Conservation (phyloP, 2,113 vertebrate genomes). For the Cathartes aura region DNA sequence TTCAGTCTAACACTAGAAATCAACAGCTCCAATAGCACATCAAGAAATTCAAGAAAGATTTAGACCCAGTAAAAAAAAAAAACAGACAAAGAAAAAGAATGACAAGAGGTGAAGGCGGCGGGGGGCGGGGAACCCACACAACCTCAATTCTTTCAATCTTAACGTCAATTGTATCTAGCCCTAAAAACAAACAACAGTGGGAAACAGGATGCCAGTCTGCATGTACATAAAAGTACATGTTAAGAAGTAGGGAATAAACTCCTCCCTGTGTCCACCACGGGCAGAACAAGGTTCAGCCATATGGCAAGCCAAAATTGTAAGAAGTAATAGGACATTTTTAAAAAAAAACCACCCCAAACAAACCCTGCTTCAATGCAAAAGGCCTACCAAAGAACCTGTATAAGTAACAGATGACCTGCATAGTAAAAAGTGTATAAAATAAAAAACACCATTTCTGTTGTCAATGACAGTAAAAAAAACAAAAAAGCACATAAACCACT, state of each 20-base stretch:
- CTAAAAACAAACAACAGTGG: not conserved
- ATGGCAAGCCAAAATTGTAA: not conserved
- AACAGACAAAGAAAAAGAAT: not conserved
- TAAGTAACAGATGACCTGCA: not conserved
- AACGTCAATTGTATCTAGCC: not conserved
- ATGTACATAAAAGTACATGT: rapidly evolving
- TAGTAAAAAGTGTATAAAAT: not conserved
- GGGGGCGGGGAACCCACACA: not conserved
- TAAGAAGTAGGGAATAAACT: not conserved
- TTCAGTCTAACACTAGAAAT: not conserved
- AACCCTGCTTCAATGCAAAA: not conserved
- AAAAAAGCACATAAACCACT: not conserved
- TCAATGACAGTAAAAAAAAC: not conserved
- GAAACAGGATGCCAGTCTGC: not conserved
- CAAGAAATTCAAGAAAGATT: not conserved
- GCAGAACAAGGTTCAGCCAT: not conserved
- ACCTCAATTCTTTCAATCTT: not conserved
- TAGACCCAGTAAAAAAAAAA: not conserved
- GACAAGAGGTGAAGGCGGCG: not conserved
- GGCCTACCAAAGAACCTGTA: not conserved
- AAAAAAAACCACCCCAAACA: too few species aligned
- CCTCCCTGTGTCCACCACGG: not conserved
- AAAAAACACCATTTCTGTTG: not conserved
- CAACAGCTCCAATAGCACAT: not conserved
- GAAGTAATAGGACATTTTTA: not conserved